These are phyloP conservation scores for Lithophane ornitopus DNA, from an alignment of 2,888 invertebrate species.

Conservation along the genomic window DNA sequence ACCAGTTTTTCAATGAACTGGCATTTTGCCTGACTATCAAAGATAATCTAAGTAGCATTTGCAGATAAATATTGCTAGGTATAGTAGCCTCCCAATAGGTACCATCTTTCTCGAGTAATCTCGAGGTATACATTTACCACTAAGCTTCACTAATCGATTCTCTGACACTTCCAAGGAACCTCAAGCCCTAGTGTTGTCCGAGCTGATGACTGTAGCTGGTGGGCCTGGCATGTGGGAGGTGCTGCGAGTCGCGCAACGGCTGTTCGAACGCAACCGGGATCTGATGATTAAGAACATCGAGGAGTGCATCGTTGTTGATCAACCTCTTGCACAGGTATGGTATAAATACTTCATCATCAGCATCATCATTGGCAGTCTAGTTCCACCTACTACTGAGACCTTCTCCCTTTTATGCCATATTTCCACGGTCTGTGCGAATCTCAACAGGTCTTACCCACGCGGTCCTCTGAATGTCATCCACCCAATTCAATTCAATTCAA, in stretches of 20 bases:
- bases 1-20: background rate
- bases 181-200: constrained; percentile 81
- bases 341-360: background rate
- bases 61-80: background rate
- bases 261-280: constrained; percentile 77
- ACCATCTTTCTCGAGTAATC: background rate
- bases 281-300: constrained; percentile 73
- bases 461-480: background rate
- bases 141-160: background rate
- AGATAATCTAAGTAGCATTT: background rate
- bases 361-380: background rate
- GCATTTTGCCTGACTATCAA: background rate
- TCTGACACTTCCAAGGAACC: constrained; percentile 72
- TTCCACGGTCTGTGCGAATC: background rate
- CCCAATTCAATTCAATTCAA: too few relatives aligned
- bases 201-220: constrained; percentile 80
- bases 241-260: constrained; percentile 70
- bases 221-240: constrained; percentile 84
- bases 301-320: constrained; percentile 76
- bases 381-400: background rate
- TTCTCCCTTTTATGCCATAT: background rate
- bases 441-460: background rate
- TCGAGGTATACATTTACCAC: background rate
- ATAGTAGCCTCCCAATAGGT: too few relatives aligned
- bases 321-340: background rate